A percentile compares a stretch with the other conserved stretches of the same genome.
These are phyloP conservation scores for Mesitornis unicolor DNA, from an alignment of 2,113 vertebrate genomes.

Conservation along the genomic window DNA sequence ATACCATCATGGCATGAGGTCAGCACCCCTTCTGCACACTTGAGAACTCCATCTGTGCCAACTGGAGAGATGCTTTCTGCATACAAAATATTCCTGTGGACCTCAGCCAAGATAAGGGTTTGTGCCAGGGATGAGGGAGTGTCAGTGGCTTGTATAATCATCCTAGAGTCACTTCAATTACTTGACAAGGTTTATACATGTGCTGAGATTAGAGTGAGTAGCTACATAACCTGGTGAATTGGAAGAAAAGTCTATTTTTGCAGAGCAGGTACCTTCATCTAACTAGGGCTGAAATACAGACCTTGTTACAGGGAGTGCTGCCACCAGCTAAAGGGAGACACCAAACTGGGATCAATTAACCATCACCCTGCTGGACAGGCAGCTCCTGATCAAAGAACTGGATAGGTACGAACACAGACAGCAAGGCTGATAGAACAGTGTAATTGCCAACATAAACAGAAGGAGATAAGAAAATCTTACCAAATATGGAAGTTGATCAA, in stretches of 20 bases:
- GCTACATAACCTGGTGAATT: not conserved
- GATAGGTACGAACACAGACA: not conserved
- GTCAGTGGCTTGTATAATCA: not conserved
- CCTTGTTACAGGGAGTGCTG: not conserved
- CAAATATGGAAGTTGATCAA: accelerated
- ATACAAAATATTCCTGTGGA: not conserved
- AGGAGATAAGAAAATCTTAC: not conserved
- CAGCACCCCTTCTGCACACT: not conserved
- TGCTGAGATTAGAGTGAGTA: not conserved
- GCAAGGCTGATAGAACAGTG: not conserved
- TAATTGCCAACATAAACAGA: not conserved
- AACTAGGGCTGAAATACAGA: not conserved
- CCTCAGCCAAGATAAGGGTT: not conserved
- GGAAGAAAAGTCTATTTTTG: not conserved
- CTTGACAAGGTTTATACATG: not conserved
- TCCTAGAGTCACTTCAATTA: not conserved
- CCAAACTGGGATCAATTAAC: not conserved
- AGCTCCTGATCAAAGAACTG: not conserved
- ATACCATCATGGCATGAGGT: accelerated
- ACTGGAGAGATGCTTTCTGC: not conserved
- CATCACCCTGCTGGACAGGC: not conserved
- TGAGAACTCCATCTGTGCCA: not conserved
- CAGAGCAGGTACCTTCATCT: not conserved
- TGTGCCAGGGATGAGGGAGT: not conserved
- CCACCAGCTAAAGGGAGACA: not conserved